phyloP scores from a whole-genome alignment of 1,140 invertebrate genomes.

The Steinernema khuongi region DNA sequence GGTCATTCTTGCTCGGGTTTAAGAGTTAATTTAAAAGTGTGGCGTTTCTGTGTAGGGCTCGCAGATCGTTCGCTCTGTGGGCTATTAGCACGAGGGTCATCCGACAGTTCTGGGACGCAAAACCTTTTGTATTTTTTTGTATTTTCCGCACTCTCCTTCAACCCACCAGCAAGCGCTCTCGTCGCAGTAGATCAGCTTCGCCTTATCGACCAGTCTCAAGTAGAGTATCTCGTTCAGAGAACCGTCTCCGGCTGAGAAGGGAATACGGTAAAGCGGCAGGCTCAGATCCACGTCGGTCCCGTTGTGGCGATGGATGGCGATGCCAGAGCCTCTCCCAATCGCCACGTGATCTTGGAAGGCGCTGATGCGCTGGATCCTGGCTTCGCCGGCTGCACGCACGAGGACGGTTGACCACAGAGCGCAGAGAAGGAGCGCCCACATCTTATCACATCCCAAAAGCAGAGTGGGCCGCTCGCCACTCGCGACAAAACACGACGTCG shows the following conservation, averaged over 20 bases:
- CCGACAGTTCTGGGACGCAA: too few species aligned
- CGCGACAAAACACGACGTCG: too few species aligned
- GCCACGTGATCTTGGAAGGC: not conserved
- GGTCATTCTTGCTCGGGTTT: too few species aligned
- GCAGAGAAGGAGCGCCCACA: not conserved
- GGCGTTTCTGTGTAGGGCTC: too few species aligned
- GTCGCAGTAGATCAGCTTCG: not conserved
- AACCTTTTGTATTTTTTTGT: too few species aligned
- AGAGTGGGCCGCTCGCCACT: too few species aligned
- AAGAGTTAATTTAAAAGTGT: too few species aligned
- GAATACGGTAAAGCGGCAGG: not conserved
- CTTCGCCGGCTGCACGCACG: not conserved
- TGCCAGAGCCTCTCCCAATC: not conserved
- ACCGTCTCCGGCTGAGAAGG: not conserved
- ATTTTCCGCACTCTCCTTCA: too few species aligned
- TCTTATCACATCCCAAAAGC: not conserved
- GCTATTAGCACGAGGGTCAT: too few species aligned
- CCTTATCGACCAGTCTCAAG: not conserved
- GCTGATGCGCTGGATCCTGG: not conserved
- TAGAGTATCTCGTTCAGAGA: too few species aligned
- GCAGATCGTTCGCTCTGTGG: too few species aligned
- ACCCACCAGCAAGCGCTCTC: not conserved
- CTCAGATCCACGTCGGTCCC: not conserved
- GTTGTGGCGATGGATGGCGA: not conserved
- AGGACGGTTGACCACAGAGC: not conserved